phyloP scores from a whole-genome alignment of 2,888 invertebrate genomes.

The Tromatobia lineatoria region DNA sequence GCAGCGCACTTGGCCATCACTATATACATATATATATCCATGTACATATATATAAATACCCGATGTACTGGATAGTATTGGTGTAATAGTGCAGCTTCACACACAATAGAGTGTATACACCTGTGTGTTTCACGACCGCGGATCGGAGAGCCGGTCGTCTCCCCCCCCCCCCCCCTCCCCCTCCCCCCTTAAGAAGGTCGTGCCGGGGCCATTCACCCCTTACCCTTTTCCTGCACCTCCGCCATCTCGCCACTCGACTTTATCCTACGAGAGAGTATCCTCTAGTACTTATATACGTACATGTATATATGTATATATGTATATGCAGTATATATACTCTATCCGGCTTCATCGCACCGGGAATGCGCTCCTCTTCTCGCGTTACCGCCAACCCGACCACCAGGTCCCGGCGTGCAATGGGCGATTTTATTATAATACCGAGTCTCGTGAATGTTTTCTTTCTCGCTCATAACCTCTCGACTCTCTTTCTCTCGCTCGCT shows the following conservation, averaged over 20 bases:
- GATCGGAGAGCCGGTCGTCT: slow-evolving; percentile 60
- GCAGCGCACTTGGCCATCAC: slow-evolving; percentile 42
- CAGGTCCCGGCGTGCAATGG: slow-evolving; percentile 27
- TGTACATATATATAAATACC: not conserved
- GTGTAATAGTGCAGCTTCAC: slow-evolving; percentile 39
- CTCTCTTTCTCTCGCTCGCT: slow-evolving; percentile 20
- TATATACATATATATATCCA: too few species aligned
- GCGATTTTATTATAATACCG: slow-evolving; percentile 64
- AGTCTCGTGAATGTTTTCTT: slow-evolving; percentile 22
- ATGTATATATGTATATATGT: not conserved
- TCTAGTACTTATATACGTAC: slow-evolving; percentile 2
- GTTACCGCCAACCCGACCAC: slow-evolving; percentile 58
- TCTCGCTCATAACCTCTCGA: slow-evolving; percentile 4
- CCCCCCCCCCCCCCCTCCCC: slow-evolving; percentile 75
- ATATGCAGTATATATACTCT: slow-evolving; percentile 29
- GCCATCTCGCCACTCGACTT: slow-evolving; percentile 55
- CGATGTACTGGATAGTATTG: slow-evolving; percentile 8
- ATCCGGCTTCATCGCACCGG: slow-evolving; percentile 63
- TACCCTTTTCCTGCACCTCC: slow-evolving; percentile 76
- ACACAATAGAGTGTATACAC: slow-evolving; percentile 29
- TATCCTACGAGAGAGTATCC: slow-evolving; percentile 43
- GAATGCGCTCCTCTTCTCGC: slow-evolving; percentile 66
- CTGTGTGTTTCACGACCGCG: slow-evolving; percentile 49
- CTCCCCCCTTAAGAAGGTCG: slow-evolving; percentile 77
- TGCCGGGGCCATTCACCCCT: slow-evolving; percentile 78